phyloP scores from a whole-genome alignment of 2,797 vertebrate species.

The Saxicola maurus region DNA sequence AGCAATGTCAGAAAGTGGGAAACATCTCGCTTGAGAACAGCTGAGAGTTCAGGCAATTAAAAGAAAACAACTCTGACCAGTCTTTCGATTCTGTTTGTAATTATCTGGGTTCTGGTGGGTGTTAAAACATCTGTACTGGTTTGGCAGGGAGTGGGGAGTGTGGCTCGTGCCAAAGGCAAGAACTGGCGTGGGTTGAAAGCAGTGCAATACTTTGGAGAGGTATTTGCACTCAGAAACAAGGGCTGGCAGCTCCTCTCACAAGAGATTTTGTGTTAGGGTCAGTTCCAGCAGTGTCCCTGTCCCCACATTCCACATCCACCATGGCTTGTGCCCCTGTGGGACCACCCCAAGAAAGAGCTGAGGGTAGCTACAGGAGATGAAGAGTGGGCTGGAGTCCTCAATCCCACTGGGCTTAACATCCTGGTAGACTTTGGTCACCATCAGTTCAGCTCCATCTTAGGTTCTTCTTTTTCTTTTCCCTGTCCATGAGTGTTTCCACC shows the following conservation, averaged over 20 bases:
- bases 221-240: not conserved
- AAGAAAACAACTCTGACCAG: not conserved
- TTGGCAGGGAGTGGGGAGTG: conserved; percentile 5
- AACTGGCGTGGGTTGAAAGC: conserved; percentile 16
- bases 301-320: not conserved
- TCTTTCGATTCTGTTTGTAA: conserved; percentile 27
- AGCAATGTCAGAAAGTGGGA: conserved; percentile 1
- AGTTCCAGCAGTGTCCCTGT: not conserved
- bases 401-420: not conserved
- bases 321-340: fast-evolving
- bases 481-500: not conserved
- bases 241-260: not conserved
- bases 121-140: conserved; percentile 66
- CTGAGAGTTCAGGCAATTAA: conserved; percentile 21
- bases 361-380: not conserved
- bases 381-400: not conserved
- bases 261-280: not conserved
- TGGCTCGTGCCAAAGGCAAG: not conserved
- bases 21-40: not conserved
- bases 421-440: not conserved
- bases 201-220: not conserved
- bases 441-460: not conserved
- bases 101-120: conserved; percentile 33
- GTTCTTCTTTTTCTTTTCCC: not conserved
- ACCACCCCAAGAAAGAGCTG: not conserved